Evolutionary conservation across 2,113 vertebrate species (phyloP), one percentile per base, ranked within the genome.

Genomic region (Centropus unirufus): DNA sequence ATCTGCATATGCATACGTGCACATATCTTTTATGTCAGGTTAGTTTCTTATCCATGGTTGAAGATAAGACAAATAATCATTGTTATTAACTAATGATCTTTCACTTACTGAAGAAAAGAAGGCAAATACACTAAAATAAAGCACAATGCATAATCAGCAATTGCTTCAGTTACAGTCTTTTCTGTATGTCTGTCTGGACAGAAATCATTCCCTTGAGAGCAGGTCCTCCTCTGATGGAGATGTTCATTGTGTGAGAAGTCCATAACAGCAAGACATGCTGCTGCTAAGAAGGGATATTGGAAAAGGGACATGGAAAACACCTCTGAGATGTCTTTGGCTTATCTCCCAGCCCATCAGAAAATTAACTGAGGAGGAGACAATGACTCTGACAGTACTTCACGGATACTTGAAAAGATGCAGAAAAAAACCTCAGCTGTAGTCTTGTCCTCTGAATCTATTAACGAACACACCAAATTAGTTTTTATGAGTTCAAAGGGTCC

Each of bases 131-230:
- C 30, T 89, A 63, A 87, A 61, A 77, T 34, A 27, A 78, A 91
- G 13, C 52, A 64, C 2, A 34, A 55, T 8, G 6, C 2, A 0
- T 51, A 77, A 58, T 51, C 36, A 51, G 1, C 2, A 2, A 22
- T 24, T 1, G 3, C 14, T 82, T 87, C 26, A 30, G 21, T 30
- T 66, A 54, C 29, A 49, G 4, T 55, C 8, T 70, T 26, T 72
- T 81, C 19, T 70, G 4, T n/a, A 14, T 85, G 21, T 68, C 7
- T 82, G 26, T 61, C 52, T 74, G 21, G 6, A 47, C 30, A 79
- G 66, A 85, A 81, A 54, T 87, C 40, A 40, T 8, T 72, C 29
- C 22, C 12, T 49, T 55, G 26, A 73, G 21, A 3, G 8, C 55
- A 26, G 3, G 7, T 21, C 27, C 6, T 74, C 9, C 29, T 89